Base-by-base conservation (phyloP, 1,140 invertebrate species). In the Lepidurus arcticus region DNA sequence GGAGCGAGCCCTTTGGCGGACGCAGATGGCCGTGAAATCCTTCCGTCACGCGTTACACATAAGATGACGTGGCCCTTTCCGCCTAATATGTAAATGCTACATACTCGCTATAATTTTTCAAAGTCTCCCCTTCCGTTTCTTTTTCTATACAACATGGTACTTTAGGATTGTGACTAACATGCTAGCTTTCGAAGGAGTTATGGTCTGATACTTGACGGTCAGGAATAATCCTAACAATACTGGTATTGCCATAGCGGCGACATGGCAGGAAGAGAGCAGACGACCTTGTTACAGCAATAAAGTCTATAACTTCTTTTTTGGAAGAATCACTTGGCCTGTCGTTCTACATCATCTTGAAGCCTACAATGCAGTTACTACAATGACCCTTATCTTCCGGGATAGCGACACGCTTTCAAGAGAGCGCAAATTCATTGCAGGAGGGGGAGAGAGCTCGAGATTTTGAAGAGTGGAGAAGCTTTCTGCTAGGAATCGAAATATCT, bases 21-120 rank as follows among this genome's bases (percentile, higher is more conserved):
- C 53, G 53, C 53, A 65, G 53, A 65, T 65, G 53, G 53, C 53
- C 53, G 53, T 65, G 53, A 65, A 65, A 65, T 65, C 53, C 53
- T 65, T 65, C 53, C 53, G 53, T 65, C 53, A 65, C 53, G 53
- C 53, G 53, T 16, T 65, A 7, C 21, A 65, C 53, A 65, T 9
- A 65, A 65, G 9, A 65, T 65, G 53, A 65, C 53, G 53, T 65
- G 53, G 53, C 53, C 53, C 53, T 21, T 10, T 65, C 6, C 53
- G 53, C 53, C 53, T 65, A 65, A 65, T 65, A 65, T 65, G 53
- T 21, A 65, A 65, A 65, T 65, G 53, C 53, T 9, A n/a, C 53
- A 16, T 65, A 65, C 53, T 13, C 53, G 21, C 53, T 65, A 65
- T 16, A 21, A 65, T 65, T 65, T 65, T 65, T 65, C 53, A 65